Base-by-base conservation (phyloP, 2,888 invertebrate genomes). In the Trypoxylon attenuatum region DNA sequence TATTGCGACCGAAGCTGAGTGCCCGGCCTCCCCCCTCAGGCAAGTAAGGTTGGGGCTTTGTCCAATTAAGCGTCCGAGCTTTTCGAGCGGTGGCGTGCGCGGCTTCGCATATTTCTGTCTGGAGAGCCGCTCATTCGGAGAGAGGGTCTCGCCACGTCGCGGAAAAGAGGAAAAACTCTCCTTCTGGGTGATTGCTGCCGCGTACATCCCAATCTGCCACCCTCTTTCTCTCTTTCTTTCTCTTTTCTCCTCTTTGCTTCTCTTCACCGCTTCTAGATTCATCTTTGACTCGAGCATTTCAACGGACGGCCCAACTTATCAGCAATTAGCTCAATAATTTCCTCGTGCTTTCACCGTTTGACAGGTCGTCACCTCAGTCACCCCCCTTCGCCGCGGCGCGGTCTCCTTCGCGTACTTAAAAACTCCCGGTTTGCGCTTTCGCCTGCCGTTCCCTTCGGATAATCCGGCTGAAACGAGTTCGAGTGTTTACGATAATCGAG, bases 1-100 rank as follows among this genome's bases (percentile, higher is more conserved):
- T 84, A 84, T 85, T 84, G 83, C 83, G 77, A 82, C 69, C 76
- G 76, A 76, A 69, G 72, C 76, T 72, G 80, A 83, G 82, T 80
- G 80, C 77, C 73, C 62, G 75, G 76, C 73, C 76, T 73, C 72
- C 64, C 72, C n/a, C n/a, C n/a, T n/a, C n/a, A n/a, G n/a, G 76
- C 72, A 81, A 82, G 73, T 74, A 82, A 82, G 78, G 78, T 73
- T 73, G 78, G 82, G 81, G 87, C 86, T 87, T 87, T 86, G 86
- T 86, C 84, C 85, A 87, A 86, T 87, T 86, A 86, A 86, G 84
- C 85, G 83, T 84, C 84, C 84, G 75, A 76, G 84, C 84, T 84
- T 83, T 81, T 80, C 77, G 79, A 78, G 77, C 76, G 79, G 72
- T 78, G 74, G 68, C 73, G 80, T 71, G 71, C 76, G 69, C 71